A percentile compares a stretch with the other conserved stretches of the same genome.
Evolutionary conservation across 2,797 vertebrate genomes (phyloP).

Genomic region (Cuniculus paca): DNA sequence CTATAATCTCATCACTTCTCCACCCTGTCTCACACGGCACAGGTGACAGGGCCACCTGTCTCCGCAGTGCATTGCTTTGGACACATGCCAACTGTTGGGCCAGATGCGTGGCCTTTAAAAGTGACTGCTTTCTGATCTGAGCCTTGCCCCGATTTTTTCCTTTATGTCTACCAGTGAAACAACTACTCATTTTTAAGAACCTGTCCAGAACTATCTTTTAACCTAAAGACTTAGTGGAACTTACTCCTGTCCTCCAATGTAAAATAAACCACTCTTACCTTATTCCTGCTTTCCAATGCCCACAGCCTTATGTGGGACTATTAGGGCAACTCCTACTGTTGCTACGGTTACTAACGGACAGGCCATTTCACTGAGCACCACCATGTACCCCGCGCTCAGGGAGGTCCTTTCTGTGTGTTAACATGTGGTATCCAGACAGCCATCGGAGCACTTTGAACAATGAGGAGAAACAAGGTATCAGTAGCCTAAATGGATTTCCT

Average conservation of each 20-base stretch:
- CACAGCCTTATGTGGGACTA: not conserved
- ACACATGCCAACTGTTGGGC: not conserved
- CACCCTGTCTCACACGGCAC: not conserved
- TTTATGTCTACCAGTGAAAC: not conserved
- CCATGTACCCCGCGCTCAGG: not conserved
- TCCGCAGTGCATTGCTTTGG: not conserved
- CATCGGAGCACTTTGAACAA: not conserved
- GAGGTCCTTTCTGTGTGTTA: not conserved
- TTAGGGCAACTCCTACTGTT: not conserved
- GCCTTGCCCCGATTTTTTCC: not conserved
- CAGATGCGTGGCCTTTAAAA: not conserved
- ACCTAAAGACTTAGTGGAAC: not conserved
- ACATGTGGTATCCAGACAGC: not conserved
- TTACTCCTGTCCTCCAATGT: not conserved
- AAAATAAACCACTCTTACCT: not conserved
- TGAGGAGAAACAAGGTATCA: not conserved
- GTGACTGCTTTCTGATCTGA: not conserved
- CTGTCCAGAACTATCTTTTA: not conserved
- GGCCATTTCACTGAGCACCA: not conserved
- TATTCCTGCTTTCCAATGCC: not conserved
- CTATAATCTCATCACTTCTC: constrained; percentile 30
- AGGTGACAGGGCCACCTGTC: not conserved
- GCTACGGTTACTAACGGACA: not conserved
- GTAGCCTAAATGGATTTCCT: not conserved
- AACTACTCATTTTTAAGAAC: not conserved